phyloP scores from a whole-genome alignment of 2,888 invertebrate genomes.

The Eretmocerus hayati region DNA sequence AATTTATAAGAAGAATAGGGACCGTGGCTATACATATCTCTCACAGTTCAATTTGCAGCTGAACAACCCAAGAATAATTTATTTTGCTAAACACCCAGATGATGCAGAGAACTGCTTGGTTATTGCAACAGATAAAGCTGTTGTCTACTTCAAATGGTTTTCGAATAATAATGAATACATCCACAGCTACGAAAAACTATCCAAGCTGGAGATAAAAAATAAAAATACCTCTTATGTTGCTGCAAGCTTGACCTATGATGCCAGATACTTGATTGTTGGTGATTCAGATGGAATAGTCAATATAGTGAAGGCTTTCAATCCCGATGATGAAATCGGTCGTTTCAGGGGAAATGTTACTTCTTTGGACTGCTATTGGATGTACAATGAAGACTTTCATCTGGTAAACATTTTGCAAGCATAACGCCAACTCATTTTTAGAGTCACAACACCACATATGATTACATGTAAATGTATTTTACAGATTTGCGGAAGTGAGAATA shows the following conservation, averaged over 20 bases:
- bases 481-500: constrained; percentile 39
- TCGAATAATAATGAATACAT: constrained; percentile 25
- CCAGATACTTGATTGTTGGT: constrained; percentile 44
- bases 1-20: constrained; percentile 23
- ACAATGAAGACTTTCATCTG: constrained; percentile 33
- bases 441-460: background rate
- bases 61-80: constrained; percentile 31
- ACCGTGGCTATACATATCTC: constrained; percentile 26
- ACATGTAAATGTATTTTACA: constrained; percentile 20
- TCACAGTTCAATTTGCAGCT: constrained; percentile 33
- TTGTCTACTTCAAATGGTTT: constrained; percentile 34
- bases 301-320: constrained; percentile 41
- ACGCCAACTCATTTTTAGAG: background rate
- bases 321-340: constrained; percentile 31
- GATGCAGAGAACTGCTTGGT: constrained; percentile 33
- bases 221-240: constrained; percentile 35
- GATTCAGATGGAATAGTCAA: constrained; percentile 45
- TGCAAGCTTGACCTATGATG: constrained; percentile 46
- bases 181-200: constrained; percentile 30
- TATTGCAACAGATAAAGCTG: constrained; percentile 35
- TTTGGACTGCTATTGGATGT: constrained; percentile 38
- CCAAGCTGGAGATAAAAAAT: constrained; percentile 28
- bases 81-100: constrained; percentile 29
- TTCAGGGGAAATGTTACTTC: constrained; percentile 37
- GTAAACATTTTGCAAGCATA: constrained; percentile 24